Evolutionary conservation across 2,113 vertebrate species (phyloP).

Genomic region (Alces alces): DNA sequence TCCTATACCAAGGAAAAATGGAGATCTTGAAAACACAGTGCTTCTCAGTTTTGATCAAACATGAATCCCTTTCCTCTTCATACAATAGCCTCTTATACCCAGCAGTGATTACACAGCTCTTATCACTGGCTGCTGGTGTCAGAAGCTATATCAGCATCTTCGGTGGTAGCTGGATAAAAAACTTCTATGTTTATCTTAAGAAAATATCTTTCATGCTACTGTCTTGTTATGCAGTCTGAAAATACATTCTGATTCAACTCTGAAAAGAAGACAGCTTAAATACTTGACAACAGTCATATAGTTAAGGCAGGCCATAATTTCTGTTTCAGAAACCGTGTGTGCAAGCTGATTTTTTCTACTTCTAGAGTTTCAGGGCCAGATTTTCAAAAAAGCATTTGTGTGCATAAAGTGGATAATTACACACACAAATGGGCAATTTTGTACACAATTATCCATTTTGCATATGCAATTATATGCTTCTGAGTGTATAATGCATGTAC

Average conservation of each 20-base stretch:
- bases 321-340: conserved; percentile 71
- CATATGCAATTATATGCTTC: conserved; percentile 21
- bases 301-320: conserved; percentile 57
- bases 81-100: conserved; percentile 25
- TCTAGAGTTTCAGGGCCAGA: conserved; percentile 52
- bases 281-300: conserved; percentile 61
- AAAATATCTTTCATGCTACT: conserved; percentile 9
- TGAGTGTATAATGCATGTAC: conserved; percentile 43
- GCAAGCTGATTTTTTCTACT: conserved; percentile 60
- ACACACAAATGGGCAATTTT: conserved; percentile 49
- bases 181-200: conserved; percentile 46
- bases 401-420: conserved; percentile 55
- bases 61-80: neutral
- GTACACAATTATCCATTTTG: conserved; percentile 61
- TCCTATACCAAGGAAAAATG: neutral
- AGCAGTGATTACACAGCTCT: conserved; percentile 41
- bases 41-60: neutral
- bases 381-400: conserved; percentile 58
- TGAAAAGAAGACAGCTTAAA: neutral
- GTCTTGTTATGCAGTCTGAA: conserved; percentile 2
- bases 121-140: conserved; percentile 19
- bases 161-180: conserved; percentile 40
- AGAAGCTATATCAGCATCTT: conserved; percentile 49
- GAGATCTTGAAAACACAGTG: neutral
- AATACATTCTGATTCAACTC: conserved; percentile 24